Percentiles rank a stretch among this genome's conserved stretches.
These are phyloP conservation scores for Rugalucina vietnamica DNA, from an alignment of 2,888 invertebrate genomes.

Conservation along the genomic window DNA sequence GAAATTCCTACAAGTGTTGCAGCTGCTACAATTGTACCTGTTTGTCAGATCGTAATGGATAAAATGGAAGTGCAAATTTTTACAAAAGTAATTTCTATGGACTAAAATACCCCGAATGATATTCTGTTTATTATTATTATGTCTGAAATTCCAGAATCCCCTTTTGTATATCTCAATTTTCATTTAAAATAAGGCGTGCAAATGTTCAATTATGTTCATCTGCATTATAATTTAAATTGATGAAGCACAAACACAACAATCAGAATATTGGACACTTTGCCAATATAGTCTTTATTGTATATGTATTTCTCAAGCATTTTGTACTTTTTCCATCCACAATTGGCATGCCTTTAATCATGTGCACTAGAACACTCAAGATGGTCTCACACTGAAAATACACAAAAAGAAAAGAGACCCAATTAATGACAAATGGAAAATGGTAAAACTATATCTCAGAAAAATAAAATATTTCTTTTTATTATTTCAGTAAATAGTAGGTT, in stretches of 20 bases:
- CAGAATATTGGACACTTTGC: neutral
- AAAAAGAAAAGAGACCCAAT: neutral
- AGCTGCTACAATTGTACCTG: no score
- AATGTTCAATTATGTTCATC: no score
- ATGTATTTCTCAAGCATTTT: neutral
- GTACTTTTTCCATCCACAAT: neutral
- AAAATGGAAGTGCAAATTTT: no score
- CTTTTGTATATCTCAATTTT: no score
- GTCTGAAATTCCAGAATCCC: no score
- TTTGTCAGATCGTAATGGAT: no score
- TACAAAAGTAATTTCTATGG: no score
- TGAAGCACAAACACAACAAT: neutral
- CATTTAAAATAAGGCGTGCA: no score
- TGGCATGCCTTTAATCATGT: neutral
- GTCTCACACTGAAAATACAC: conserved; percentile 1
- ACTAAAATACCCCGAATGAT: no score
- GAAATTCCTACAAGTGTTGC: no score
- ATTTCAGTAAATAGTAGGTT: neutral
- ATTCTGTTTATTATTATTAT: no score
- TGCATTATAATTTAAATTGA: no score
- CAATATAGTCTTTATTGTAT: neutral
- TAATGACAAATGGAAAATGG: neutral
- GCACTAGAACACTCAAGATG: neutral
- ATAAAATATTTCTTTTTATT: neutral
- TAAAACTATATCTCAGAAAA: neutral